Percentiles rank a stretch among this genome's conserved stretches.
These are phyloP conservation scores for Abramis brama DNA, from an alignment of 2,113 vertebrate genomes.

Conservation along the genomic window DNA sequence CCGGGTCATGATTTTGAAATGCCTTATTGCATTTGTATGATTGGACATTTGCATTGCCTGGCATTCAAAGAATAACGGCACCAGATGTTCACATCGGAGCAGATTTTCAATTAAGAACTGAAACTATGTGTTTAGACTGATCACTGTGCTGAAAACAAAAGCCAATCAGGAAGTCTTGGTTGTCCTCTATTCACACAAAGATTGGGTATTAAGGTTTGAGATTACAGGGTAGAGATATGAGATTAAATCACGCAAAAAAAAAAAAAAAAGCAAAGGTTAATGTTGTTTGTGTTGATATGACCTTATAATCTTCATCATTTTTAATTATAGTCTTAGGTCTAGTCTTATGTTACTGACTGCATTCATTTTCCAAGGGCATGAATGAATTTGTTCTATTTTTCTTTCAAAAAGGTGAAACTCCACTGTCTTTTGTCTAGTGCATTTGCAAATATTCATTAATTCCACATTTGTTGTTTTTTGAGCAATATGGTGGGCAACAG, in stretches of 20 bases:
- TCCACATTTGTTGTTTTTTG: background rate
- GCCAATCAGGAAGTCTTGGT: background rate
- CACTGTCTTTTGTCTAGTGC: background rate
- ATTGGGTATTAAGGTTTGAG: background rate
- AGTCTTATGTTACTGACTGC: background rate
- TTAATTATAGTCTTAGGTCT: background rate
- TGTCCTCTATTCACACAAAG: background rate
- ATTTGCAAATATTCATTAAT: background rate
- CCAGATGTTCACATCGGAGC: background rate
- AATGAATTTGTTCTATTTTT: background rate
- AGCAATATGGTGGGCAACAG: background rate
- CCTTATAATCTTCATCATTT: background rate
- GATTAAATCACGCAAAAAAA: background rate
- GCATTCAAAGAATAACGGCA: background rate
- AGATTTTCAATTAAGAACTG: background rate
- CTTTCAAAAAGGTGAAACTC: background rate
- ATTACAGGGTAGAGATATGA: background rate
- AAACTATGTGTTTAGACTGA: background rate
- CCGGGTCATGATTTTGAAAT: background rate
- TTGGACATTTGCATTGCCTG: conserved; percentile 11
- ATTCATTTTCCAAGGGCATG: background rate
- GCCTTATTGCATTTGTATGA: conserved; percentile 1
- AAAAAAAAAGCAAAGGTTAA: background rate
- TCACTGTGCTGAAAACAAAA: background rate
- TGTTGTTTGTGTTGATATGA: conserved; percentile 12